phyloP scores from a whole-genome alignment of 2,797 vertebrate species.

The Anableps anableps region DNA sequence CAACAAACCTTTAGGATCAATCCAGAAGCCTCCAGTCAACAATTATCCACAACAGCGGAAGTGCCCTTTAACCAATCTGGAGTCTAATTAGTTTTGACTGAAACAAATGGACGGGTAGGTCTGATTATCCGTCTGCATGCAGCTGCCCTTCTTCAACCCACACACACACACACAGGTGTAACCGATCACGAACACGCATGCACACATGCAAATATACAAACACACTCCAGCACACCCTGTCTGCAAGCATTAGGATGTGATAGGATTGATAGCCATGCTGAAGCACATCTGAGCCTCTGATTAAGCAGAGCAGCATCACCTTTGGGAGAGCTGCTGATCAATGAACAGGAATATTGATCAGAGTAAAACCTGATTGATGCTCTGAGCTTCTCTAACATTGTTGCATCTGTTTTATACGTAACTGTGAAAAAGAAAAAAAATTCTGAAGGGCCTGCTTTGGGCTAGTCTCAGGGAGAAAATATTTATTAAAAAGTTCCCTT shows the following conservation, averaged over 20 bases:
- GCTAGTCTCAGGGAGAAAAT: neutral
- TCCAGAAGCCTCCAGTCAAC: slow-evolving; percentile 40
- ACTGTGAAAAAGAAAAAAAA: neutral
- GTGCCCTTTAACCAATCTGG: slow-evolving; percentile 59
- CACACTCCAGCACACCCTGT: slow-evolving; percentile 5
- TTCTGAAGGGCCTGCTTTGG: neutral
- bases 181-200: neutral
- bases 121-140: slow-evolving; percentile 52
- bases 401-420: neutral
- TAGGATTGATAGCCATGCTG: slow-evolving; percentile 44
- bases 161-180: slow-evolving; percentile 10
- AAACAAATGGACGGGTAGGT: slow-evolving; percentile 54
- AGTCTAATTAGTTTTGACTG: slow-evolving; percentile 64
- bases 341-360: slow-evolving; percentile 47
- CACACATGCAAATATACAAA: slow-evolving; percentile 1
- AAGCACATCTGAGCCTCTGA: slow-evolving; percentile 31
- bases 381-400: neutral
- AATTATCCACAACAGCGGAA: slow-evolving; percentile 49
- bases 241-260: slow-evolving; percentile 39
- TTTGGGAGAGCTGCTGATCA: slow-evolving; percentile 21
- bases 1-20: slow-evolving; percentile 59
- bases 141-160: slow-evolving; percentile 29
- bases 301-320: slow-evolving; percentile 18
- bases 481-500: neutral
- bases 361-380: slow-evolving; percentile 16